These are phyloP conservation scores for Chloroceryle inda DNA, from an alignment of 2,797 vertebrate species.

Conservation along the genomic window DNA sequence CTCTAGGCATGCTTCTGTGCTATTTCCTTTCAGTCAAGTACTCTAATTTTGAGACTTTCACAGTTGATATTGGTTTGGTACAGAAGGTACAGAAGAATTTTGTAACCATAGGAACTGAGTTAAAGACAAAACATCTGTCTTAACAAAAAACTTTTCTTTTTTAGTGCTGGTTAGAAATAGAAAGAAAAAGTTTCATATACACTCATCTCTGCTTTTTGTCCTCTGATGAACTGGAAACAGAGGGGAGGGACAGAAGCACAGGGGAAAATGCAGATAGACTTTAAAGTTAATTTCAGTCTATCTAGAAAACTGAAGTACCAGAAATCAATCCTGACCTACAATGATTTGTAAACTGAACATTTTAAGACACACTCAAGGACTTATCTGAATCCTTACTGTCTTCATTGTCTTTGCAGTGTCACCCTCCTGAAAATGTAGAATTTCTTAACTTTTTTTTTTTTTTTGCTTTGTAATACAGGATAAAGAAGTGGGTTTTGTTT, in stretches of 20 bases:
- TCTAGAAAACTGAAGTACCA: not conserved
- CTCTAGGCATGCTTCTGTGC: not conserved
- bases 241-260: not conserved
- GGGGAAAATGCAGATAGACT: not conserved
- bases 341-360: not conserved
- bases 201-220: not conserved
- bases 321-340: not conserved
- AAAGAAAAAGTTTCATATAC: not conserved
- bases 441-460: not conserved
- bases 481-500: not conserved
- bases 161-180: not conserved
- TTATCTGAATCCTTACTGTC: not conserved
- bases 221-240: not conserved
- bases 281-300: not conserved
- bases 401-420: not conserved
- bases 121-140: slow-evolving; percentile 34
- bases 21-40: not conserved
- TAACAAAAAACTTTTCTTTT: not conserved
- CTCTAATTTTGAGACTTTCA: slow-evolving; percentile 33
- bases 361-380: rapidly evolving
- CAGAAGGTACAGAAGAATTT: slow-evolving; percentile 18
- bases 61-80: not conserved
- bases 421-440: not conserved
- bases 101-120: slow-evolving; percentile 21
- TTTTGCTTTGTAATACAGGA: too few species aligned